Percentiles rank a stretch among this genome's conserved stretches.
Evolutionary conservation across 2,888 invertebrate species (phyloP).

Genomic region (Acanthosepion lycidas): DNA sequence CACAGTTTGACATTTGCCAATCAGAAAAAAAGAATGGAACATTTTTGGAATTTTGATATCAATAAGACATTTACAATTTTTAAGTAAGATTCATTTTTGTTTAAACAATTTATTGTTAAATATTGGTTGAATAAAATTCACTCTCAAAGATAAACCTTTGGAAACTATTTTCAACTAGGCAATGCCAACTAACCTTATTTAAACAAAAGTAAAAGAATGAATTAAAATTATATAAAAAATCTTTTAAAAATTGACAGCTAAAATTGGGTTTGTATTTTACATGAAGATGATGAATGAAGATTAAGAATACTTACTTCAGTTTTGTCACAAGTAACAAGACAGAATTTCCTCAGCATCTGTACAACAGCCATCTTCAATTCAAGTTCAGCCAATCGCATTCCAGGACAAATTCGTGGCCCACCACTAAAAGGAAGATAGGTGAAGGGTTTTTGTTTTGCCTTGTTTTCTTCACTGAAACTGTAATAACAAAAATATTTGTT

Average conservation of each 20-base stretch:
- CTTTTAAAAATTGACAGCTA: too few relatives aligned
- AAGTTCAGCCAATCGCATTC: constrained; percentile 57
- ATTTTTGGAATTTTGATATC: too few relatives aligned
- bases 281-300: neutral
- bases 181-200: too few relatives aligned
- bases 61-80: too few relatives aligned
- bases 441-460: neutral
- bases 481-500: neutral
- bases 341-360: constrained; percentile 55
- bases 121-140: neutral
- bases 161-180: too few relatives aligned
- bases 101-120: neutral
- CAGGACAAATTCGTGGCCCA: constrained; percentile 59
- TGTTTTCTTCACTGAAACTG: constrained; percentile 24
- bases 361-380: constrained; percentile 59
- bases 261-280: neutral
- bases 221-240: too few relatives aligned
- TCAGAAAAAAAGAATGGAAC: too few relatives aligned
- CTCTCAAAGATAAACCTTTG: neutral
- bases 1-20: too few relatives aligned
- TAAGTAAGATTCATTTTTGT: neutral
- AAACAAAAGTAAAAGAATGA: too few relatives aligned
- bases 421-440: constrained; percentile 57
- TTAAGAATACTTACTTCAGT: constrained; percentile 52
- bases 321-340: constrained; percentile 51